Evolutionary conservation across 2,113 vertebrate genomes (phyloP), one percentile per base, ranked within the genome.

Genomic region (Zosterops borbonicus): DNA sequence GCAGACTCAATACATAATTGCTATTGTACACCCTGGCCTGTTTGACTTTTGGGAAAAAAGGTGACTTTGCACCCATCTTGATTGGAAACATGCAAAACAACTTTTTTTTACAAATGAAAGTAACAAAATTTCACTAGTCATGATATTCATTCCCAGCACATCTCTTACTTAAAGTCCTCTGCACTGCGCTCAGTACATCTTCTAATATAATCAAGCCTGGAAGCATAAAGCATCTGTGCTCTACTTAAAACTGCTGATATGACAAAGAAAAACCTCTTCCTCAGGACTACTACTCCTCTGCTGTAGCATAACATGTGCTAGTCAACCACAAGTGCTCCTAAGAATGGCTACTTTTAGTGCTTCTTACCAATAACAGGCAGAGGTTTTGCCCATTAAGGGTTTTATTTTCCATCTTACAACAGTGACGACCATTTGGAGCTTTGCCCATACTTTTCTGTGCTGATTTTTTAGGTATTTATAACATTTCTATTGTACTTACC

Each of bases 381-480:
- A 93, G 92, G 96, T 89, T 97, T 96, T 94, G 89, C 90, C 70
- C 95, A 96, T 96, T 97, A 97, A 92, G 59, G 83, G 44, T 78
- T 94, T 94, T 96, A 91, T 94, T 92, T 92, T 96, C 79, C 71
- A 81, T 89, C 63, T 95, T 87, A 87, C 37, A 90, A 87, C 19
- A 94, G 79, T 75, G 80, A 85, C 27, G 1, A 85, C 20, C 60
- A 92, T 94, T 96, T 96, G 92, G 94, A 92, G 25, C 70, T 87
- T 59, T 94, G 94, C 95, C 96, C 92, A 75, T 58, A 41, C 35
- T 39, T 65, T 46, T 74, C 62, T 94, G 42, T 42, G 76, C 59
- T 97, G 77, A 85, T 75, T 93, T 96, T 94, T 92, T 77, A 83
- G 91, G 83, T 96, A 97, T 95, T 95, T 97, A 96, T 96, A 96